Evolutionary conservation across 2,888 invertebrate species (phyloP).

Genomic region (Laothoe populi): DNA sequence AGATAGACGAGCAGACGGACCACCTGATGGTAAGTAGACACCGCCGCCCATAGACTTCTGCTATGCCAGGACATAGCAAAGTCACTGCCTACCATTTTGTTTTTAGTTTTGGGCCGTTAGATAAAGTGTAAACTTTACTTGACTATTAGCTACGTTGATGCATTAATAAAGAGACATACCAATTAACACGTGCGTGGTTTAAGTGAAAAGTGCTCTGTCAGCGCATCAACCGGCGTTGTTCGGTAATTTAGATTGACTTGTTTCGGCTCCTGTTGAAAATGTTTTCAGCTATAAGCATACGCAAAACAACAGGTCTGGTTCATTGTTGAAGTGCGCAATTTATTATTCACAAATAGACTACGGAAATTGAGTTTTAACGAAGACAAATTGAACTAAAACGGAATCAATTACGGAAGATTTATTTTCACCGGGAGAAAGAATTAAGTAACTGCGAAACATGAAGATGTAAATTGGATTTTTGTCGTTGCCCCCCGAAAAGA

Average conservation of each 20-base stretch:
- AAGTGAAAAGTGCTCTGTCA: slow-evolving; percentile 28
- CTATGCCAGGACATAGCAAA: no score
- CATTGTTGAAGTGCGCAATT: slow-evolving; percentile 74
- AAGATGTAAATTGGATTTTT: slow-evolving; percentile 81
- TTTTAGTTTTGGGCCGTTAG: slow-evolving; percentile 6
- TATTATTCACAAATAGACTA: slow-evolving; percentile 82
- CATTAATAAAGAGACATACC: slow-evolving; percentile 28
- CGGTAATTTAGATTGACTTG: slow-evolving; percentile 76
- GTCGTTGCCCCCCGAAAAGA: slow-evolving; percentile 52
- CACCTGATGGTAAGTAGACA: no score
- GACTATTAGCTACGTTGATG: slow-evolving; percentile 3
- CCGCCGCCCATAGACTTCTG: no score
- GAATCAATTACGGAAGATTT: slow-evolving; percentile 83
- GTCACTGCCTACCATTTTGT: no score
- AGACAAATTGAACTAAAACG: slow-evolving; percentile 83
- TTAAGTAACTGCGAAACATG: slow-evolving; percentile 75
- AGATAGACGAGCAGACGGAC: no score
- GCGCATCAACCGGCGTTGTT: slow-evolving; percentile 34
- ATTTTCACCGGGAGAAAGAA: slow-evolving; percentile 78
- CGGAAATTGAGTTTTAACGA: slow-evolving; percentile 83
- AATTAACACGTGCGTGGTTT: slow-evolving; percentile 26
- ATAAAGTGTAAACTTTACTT: slow-evolving; percentile 11
- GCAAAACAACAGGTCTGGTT: slow-evolving; percentile 64
- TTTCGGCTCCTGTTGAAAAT: slow-evolving; percentile 61
- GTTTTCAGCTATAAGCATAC: slow-evolving; percentile 56